These are phyloP conservation scores for Arizona elegans DNA, from an alignment of 2,113 vertebrate genomes.

Conservation along the genomic window DNA sequence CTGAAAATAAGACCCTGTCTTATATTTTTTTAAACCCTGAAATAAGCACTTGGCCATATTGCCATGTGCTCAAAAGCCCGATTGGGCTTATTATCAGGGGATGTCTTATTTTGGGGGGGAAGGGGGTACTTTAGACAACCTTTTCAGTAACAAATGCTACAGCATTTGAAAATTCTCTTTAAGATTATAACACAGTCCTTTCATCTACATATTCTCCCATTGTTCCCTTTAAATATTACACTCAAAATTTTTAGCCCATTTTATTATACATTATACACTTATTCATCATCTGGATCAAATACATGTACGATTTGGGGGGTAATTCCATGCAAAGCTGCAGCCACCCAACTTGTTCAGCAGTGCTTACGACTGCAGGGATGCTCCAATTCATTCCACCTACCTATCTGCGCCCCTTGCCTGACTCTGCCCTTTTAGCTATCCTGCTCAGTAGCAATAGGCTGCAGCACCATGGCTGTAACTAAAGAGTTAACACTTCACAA, in stretches of 20 bases:
- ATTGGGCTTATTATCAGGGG: too few relatives aligned
- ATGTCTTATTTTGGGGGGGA: too few relatives aligned
- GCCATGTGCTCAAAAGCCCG: too few relatives aligned
- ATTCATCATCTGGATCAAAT: background rate
- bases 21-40: too few relatives aligned
- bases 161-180: background rate
- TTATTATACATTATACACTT: background rate
- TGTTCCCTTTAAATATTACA: background rate
- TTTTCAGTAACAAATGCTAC: background rate
- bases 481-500: background rate
- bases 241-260: background rate
- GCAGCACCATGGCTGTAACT: background rate
- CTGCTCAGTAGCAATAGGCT: background rate
- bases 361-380: background rate
- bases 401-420: background rate
- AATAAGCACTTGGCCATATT: too few relatives aligned
- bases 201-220: background rate
- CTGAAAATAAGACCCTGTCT: too few relatives aligned
- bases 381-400: background rate
- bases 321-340: background rate
- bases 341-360: background rate
- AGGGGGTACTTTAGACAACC: too few relatives aligned
- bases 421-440: background rate
- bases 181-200: background rate
- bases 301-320: background rate